Evolutionary conservation across 2,888 invertebrate species (phyloP), one percentile per base, ranked within the genome.

Genomic region (Eumerus sabulonum): DNA sequence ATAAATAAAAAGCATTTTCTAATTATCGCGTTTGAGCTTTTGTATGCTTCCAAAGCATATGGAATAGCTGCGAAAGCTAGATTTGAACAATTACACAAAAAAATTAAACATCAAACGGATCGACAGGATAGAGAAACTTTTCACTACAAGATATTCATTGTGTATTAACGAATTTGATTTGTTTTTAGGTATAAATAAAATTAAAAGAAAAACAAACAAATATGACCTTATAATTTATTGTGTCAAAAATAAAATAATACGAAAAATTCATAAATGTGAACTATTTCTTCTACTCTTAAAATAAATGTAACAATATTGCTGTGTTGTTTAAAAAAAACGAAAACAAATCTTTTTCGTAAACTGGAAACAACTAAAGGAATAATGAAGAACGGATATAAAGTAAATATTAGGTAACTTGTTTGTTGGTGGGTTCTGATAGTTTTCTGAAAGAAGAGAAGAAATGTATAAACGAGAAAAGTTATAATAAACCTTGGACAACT

Each of bases 101-200:
- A 27, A n/a, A n/a, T n/a, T n/a, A n/a, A n/a, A n/a, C n/a, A 2
- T 40, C 48, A 44, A 45, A 64, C 50, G 13, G 50, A 54, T 62
- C 59, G 63, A 56, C 79, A 79, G 79, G 79, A 79, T 79, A 79
- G 79, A 68, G 79, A 70, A 38, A 73, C 77, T 56, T 56, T 47
- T n/a, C 13, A 56, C 14, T 27, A 44, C 62, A n/a, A 36, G 36
- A 53, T n/a, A 50, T 51, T 18, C 19, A 50, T 48, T 67, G 14
- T 35, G 45, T 63, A 57, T 38, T 42, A 53, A 60, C 53, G 40
- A 56, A 48, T 60, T 60, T 66, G 27, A 51, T 50, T 71, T 54
- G 18, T 48, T 66, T 48, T 66, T 27, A 27, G 27, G 27, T 27
- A 27, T 27, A 27, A 27, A 27, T 27, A 27, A 4, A 50, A 14